Evolutionary conservation across 1,140 invertebrate genomes (phyloP).

Genomic region (Eciton burchellii): DNA sequence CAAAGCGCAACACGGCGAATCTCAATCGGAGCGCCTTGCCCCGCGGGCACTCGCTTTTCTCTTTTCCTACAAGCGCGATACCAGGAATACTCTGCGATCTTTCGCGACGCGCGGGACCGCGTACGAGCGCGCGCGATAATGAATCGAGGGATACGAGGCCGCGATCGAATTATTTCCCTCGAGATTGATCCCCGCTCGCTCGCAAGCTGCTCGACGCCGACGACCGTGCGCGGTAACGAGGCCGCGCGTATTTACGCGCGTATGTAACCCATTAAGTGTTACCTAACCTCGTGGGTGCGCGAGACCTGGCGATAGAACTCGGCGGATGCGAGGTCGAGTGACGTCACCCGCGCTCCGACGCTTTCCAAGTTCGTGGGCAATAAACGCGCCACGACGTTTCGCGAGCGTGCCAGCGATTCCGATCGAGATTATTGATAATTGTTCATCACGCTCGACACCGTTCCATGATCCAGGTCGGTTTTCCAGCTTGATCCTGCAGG

Average conservation of each 20-base stretch:
- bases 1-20: too few relatives aligned
- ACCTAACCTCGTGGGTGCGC: constrained; percentile 61
- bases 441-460: too few relatives aligned
- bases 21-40: too few relatives aligned
- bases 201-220: background rate
- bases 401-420: too few relatives aligned
- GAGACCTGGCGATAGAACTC: constrained; percentile 69
- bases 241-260: constrained; percentile 32
- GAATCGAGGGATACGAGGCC: background rate
- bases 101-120: too few relatives aligned
- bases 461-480: too few relatives aligned
- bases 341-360: constrained; percentile 71
- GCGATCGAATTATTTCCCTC: constrained; percentile 37
- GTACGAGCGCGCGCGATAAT: too few relatives aligned
- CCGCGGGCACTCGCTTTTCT: too few relatives aligned
- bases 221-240: constrained; percentile 27
- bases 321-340: constrained; percentile 71
- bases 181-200: constrained; percentile 16
- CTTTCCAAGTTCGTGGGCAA: constrained; percentile 73
- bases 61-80: too few relatives aligned
- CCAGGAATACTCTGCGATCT: too few relatives aligned
- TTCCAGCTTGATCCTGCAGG: too few relatives aligned
- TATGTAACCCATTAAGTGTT: constrained; percentile 61
- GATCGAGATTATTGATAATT: too few relatives aligned
- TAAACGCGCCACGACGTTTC: background rate